Evolutionary conservation across 2,113 vertebrate genomes (phyloP), one percentile per base, ranked within the genome.

Genomic region (Tupaia tana): DNA sequence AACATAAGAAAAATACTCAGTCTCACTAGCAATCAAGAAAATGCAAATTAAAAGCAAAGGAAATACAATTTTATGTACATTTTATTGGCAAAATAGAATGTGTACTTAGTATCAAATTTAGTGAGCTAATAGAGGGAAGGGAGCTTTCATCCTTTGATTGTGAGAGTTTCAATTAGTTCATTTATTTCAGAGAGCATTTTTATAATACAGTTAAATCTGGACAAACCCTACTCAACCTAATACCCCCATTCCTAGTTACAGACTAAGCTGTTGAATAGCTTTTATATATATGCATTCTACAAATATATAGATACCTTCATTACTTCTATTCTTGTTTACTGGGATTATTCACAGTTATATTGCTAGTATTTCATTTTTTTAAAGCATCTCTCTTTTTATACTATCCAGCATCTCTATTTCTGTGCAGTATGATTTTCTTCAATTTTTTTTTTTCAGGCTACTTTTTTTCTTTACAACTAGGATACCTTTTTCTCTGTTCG

Each of bases 71-170:
- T 86, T 91, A 52, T 81, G 9, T 85, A 52, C 31, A 0, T 81
- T 18, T 83, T 20, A 89, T 4, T 95, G 59, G 27, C n/a, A 81
- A 89, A 84, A 91, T 25, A 85, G 34, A 77, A 20, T 90, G 31
- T 86, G 64, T 91, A 3, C 80, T 92, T 82, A 78, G 24, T 77
- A 74, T 8, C 54, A 91, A 31, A 82, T 71, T 93, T 73, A 31
- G 20, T 69, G 74, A 93, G 27, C 70, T 34, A 31, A 3, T n/a
- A 82, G 27, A 89, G 27, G 34, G 75, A 79, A 86, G 86, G 22
- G 25, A 91, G 16, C 14, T 34, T 15, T 86, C 6, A 66, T 86
- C 12, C 9, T 66, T 90, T 80, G 25, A 52, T 89, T 79, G n/a
- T 94, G 27, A 86, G 27, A 59, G 25, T 89, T 89, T 86, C 73